phyloP scores from a whole-genome alignment of 2,888 invertebrate genomes.

The Eupeodes latifasciatus region DNA sequence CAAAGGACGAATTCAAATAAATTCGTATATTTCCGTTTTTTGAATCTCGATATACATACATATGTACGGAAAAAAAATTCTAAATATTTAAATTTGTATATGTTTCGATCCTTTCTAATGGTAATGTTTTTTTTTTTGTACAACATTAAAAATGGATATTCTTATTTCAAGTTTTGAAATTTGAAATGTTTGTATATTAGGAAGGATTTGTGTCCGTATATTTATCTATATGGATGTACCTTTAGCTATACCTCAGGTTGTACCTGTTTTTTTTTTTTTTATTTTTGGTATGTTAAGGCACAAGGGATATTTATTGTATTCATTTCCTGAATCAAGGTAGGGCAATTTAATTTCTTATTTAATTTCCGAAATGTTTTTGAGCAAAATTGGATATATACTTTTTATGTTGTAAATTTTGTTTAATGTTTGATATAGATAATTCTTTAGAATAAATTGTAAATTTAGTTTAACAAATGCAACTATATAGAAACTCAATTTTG shows the following conservation, averaged over 20 bases:
- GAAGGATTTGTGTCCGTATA: background rate
- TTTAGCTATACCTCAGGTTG: too few relatives aligned
- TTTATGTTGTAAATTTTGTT: background rate
- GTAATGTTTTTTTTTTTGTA: conserved; percentile 34
- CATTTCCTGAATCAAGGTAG: conserved; percentile 51
- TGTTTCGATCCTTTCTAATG: conserved; percentile 44
- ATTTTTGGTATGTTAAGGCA: background rate
- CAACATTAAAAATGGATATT: conserved; percentile 33
- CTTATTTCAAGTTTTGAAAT: conserved; percentile 26
- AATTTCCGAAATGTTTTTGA: conserved; percentile 36
- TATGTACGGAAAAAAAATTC: background rate
- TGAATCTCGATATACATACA: background rate
- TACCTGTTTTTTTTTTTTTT: conserved; percentile 3
- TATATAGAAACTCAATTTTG: too few relatives aligned
- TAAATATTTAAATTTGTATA: conserved; percentile 23
- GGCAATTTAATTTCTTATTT: conserved; percentile 56
- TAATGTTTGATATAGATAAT: background rate
- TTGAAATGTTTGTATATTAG: conserved; percentile 1
- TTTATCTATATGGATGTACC: background rate
- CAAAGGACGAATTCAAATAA: conserved; percentile 38
- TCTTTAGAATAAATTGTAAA: background rate
- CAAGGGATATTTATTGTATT: conserved; percentile 56
- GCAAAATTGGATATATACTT: conserved; percentile 1
- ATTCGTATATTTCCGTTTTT: conserved; percentile 36
- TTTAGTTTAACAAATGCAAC: too few relatives aligned